These are phyloP conservation scores for Poeciliopsis infans DNA, from an alignment of 2,797 vertebrate species.

Conservation along the genomic window DNA sequence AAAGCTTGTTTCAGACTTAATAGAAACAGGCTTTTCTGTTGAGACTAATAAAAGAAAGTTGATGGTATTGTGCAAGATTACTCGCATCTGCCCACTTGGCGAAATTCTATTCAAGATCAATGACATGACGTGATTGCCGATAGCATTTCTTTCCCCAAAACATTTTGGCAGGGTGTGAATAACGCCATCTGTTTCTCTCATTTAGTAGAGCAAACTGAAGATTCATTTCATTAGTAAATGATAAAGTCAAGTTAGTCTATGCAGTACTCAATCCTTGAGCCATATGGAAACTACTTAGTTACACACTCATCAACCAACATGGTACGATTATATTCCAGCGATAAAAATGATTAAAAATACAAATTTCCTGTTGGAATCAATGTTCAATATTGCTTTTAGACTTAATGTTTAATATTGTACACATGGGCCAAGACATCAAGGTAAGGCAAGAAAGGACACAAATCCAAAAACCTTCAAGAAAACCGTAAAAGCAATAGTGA, in stretches of 20 bases:
- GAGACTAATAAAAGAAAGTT: neutral
- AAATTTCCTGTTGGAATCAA: no score
- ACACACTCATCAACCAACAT: neutral
- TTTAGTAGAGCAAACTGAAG: neutral
- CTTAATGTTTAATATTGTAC: neutral
- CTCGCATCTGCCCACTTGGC: neutral
- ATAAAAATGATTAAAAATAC: neutral
- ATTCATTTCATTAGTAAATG: neutral
- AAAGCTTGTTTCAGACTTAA: neutral
- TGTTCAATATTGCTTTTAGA: neutral
- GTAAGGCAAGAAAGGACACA: neutral
- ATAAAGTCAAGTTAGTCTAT: neutral
- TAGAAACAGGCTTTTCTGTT: neutral
- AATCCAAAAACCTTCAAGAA: neutral
- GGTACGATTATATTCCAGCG: neutral
- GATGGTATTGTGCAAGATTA: neutral
- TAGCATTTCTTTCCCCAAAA: neutral
- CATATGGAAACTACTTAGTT: neutral
- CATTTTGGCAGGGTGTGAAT: neutral
- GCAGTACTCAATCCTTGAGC: neutral
- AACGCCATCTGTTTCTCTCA: neutral
- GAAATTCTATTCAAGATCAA: neutral
- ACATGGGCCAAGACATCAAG: neutral
- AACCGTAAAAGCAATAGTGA: neutral
- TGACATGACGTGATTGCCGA: neutral